Evolutionary conservation across 2,113 vertebrate species (phyloP).

Genomic region (Raphicerus campestris): DNA sequence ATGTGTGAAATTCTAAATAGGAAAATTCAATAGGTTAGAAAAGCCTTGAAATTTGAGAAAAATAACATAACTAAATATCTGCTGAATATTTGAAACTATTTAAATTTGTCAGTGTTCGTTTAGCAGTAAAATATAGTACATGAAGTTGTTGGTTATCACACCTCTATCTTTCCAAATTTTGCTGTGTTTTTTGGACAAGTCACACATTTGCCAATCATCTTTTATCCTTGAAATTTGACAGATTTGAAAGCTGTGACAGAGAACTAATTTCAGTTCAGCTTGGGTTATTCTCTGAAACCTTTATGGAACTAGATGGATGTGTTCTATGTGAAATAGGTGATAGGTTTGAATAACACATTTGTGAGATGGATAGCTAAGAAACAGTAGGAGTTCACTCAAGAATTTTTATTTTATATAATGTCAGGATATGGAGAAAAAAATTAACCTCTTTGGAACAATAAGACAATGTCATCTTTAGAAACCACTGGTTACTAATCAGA

Average conservation of each 20-base stretch:
- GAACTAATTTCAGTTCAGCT: slow-evolving; percentile 32
- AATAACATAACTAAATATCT: neutral
- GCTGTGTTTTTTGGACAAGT: neutral
- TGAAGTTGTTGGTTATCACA: neutral
- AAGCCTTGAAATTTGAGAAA: neutral
- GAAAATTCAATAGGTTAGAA: neutral
- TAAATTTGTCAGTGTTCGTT: neutral
- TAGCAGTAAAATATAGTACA: neutral
- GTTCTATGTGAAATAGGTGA: slow-evolving; percentile 5
- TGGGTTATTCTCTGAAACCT: slow-evolving; percentile 30
- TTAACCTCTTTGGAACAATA: neutral
- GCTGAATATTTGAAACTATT: neutral
- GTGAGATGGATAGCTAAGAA: slow-evolving; percentile 27
- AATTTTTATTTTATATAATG: slow-evolving; percentile 19
- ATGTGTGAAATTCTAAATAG: neutral
- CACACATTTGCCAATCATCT: neutral
- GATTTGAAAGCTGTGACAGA: slow-evolving; percentile 30
- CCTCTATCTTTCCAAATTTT: slow-evolving; percentile 3
- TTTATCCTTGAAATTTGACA: slow-evolving; percentile 26
- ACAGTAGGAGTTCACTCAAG: neutral
- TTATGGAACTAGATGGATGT: slow-evolving; percentile 32
- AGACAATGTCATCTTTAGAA: neutral
- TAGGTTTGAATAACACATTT: slow-evolving; percentile 20
- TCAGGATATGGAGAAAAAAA: neutral
- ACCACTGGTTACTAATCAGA: neutral